phyloP scores from a whole-genome alignment of 1,140 invertebrate genomes.

The Lepidurus packardi region DNA sequence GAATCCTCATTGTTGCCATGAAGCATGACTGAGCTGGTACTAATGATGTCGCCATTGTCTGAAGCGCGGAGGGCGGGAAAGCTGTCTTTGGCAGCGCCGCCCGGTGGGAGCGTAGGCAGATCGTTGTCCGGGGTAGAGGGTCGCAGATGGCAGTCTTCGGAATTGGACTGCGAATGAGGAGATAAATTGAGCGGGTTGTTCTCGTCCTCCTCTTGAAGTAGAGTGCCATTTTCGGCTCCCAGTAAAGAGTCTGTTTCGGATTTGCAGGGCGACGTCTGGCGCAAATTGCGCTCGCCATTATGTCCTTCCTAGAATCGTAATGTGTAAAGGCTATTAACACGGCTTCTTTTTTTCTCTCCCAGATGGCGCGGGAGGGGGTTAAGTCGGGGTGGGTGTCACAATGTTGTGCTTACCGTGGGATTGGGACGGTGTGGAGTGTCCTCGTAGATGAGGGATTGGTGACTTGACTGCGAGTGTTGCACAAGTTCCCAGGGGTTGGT shows the following conservation, averaged over 20 bases:
- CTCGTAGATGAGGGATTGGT: background rate
- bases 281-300: background rate
- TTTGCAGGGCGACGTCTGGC: background rate
- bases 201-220: background rate
- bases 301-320: background rate
- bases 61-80: background rate
- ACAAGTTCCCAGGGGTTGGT: background rate
- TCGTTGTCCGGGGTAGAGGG: background rate
- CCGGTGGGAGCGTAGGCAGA: background rate
- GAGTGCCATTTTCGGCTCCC: background rate
- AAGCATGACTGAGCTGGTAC: background rate
- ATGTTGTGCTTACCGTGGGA: background rate
- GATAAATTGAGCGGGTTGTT: background rate
- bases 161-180: slow-evolving; percentile 10
- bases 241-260: background rate
- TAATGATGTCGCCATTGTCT: background rate
- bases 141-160: background rate
- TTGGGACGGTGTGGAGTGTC: background rate
- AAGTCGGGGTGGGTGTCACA: background rate
- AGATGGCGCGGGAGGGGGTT: too few relatives aligned
- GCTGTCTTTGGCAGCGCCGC: background rate
- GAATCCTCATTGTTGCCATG: background rate
- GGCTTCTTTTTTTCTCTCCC: too few relatives aligned
- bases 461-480: background rate
- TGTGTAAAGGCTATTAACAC: too few relatives aligned